Evolutionary conservation across 2,888 invertebrate species (phyloP), one percentile per base, ranked within the genome.

Genomic region (Acanthococcus lagerstroemiae): DNA sequence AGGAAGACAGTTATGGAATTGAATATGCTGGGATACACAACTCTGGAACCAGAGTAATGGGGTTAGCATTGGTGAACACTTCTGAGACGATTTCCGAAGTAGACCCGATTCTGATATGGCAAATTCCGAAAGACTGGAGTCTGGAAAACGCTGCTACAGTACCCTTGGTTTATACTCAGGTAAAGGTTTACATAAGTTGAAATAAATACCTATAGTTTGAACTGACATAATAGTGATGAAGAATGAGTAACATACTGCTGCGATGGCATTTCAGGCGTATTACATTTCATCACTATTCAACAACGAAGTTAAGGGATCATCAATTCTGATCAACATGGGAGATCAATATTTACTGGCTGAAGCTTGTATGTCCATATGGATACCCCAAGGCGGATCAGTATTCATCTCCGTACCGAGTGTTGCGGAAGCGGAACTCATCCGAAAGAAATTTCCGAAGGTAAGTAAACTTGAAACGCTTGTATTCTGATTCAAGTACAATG

Each of bases 321-420:
- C 37, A 9, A n/a, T n/a, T n/a, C 37, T 37, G 12, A 48, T 57
- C 3, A 44, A 50, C 19, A 21, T 48, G 21, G 26, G 65, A 27
- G 27, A 61, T 2, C 52, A 61, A 52, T 27, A 55, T n/a, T 44
- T 66, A 5, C 22, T 68, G 17, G 58, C 67, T 0, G 45, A 22
- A 27, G 68, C 69, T 37, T 37, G 12, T 37, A 3, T 37, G 2
- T 15, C 37, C n/a, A 15, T 37, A n/a, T 37, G 37, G 12, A 37
- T 37, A n/a, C 37, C 12, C n/a, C n/a, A 2, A 37, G n/a, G 37
- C 12, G n/a, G 12, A n/a, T 9, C 12, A 3, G 37, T 37, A n/a
- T 37, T 37, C 37, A n/a, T 37, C 12, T 15, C 37, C 37, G 37
- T 37, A 9, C 12, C 37, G 37, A 37, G 2, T 37, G 3, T 15